Base-by-base conservation (phyloP, 2,113 vertebrate species). In the Megaleporinus macrocephalus region DNA sequence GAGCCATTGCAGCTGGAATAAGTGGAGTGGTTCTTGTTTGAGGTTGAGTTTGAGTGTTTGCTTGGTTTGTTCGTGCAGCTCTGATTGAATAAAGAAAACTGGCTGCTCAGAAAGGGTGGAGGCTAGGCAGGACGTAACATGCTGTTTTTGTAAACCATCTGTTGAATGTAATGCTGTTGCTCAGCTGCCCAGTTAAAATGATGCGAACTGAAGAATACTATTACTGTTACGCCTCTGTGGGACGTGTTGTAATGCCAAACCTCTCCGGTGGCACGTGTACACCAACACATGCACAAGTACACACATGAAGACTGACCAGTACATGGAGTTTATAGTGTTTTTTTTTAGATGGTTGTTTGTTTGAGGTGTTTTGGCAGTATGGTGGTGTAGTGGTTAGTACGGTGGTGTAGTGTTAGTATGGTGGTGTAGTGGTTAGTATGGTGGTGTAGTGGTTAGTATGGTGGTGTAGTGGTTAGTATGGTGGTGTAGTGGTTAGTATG, bases 271-370 rank as follows among this genome's bases (percentile, higher is more conserved):
- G 29, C 53, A 57, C 27, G 33, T 33, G 53, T 63, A 69, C 49
- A 79, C 77, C 63, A 36, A 27, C 30, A 44, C 66, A 79, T 30
- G 26, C 59, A 65, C 24, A 30, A 61, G 33, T 53, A 51, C 68
- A 89, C 33, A 73, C 73, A 85, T 87, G 90, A 22, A 91, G 86
- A 90, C 86, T 89, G 88, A 86, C 79, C 88, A 86, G 86, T 87
- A 89, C 47, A 14, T 85, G 87, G 90, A 87, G 90, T 89, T 80
- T 86, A n/a, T 87, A 87, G 73, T 84, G 84, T 76, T 24, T n/a
- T 22, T 59, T 59, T 79, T 79, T 66, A 66, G 51, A 53, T 78
- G 66, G 81, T 81, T 81, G 72, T 68, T 66, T 71, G 33, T 65
- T 65, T 73, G 63, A n/a, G n/a, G n/a, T n/a, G n/a, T n/a, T n/a